A percentile compares a stretch with the other conserved stretches of the same genome.
Evolutionary conservation across 1,140 invertebrate genomes (phyloP).

Genomic region (Mercenaria mercenaria): DNA sequence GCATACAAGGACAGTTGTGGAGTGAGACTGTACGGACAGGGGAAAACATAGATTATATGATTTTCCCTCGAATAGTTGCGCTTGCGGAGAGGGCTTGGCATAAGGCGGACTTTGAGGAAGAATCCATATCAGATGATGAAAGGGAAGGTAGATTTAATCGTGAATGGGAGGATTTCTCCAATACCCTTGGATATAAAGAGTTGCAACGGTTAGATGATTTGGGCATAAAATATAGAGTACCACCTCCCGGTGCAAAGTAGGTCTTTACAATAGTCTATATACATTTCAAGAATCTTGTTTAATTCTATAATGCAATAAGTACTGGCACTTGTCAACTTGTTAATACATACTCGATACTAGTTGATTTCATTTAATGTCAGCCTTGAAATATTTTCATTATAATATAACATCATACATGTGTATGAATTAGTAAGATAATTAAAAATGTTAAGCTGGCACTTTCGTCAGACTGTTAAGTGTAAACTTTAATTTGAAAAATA

Average conservation of each 20-base stretch:
- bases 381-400: too few species aligned
- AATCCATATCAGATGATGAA: neutral
- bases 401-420: neutral
- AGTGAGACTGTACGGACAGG: slow-evolving; percentile 67
- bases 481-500: too few species aligned
- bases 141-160: neutral
- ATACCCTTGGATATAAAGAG: slow-evolving; percentile 70
- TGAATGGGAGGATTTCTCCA: slow-evolving; percentile 58
- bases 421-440: slow-evolving; percentile 49
- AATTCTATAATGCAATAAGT: too few species aligned
- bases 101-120: slow-evolving; percentile 71
- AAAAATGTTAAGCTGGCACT: too few species aligned
- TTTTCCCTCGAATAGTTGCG: slow-evolving; percentile 74
- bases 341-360: neutral
- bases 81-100: slow-evolving; percentile 77
- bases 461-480: too few species aligned
- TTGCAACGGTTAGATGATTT: slow-evolving; percentile 71
- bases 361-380: too few species aligned
- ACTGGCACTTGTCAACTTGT: neutral
- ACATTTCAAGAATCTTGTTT: neutral
- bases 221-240: slow-evolving; percentile 71
- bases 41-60: slow-evolving; percentile 72
- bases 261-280: too few species aligned
- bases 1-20: slow-evolving; percentile 73
- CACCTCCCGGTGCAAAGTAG: slow-evolving; percentile 73